Evolutionary conservation across 2,888 invertebrate genomes (phyloP), one percentile per base, ranked within the genome.

Genomic region (Mesorhabditis belari): DNA sequence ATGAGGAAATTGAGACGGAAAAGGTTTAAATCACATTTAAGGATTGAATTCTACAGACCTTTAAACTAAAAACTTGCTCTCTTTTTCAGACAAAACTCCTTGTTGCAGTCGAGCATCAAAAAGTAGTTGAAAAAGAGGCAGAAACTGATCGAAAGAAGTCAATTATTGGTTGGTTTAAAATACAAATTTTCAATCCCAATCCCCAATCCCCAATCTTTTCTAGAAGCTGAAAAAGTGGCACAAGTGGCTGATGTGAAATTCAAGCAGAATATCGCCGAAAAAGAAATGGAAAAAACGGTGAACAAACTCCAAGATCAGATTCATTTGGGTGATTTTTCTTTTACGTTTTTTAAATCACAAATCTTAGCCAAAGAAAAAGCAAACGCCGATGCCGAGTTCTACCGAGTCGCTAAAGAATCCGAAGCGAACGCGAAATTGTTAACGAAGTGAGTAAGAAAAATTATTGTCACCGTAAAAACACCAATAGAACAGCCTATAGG

Each of bases 51-150:
- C n/a, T n/a, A n/a, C n/a, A n/a, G n/a, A n/a, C n/a, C n/a, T n/a
- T n/a, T n/a, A n/a, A n/a, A n/a, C n/a, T n/a, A n/a, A n/a, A n/a
- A n/a, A n/a, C n/a, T 9, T n/a, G 9, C 9, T 49, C 29, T 56
- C 56, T 54, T 56, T 27, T 55, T 28, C 27, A 91, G 82, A 91
- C 91, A 0, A 90, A 90, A 82, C 83, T 91, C 55, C 83, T 92
- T 29, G 92, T 92, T 75, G 88, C 90, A 21, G 87, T 86, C 9
- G 88, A 91, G 81, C 88, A 89, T 82, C 91, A 91, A 82, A 90
- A 89, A 83, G 89, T 92, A 49, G 89, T 91, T 0, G 91, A 91
- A 83, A 91, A 91, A 83, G 90, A 91, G 83, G 91, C 91, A 0
- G 91, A 92, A 82, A 92, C 91, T 4, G 91, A 91, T 63, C 85